Evolutionary conservation across 2,797 vertebrate genomes (phyloP).

Genomic region (Gymnopithys bicolor): DNA sequence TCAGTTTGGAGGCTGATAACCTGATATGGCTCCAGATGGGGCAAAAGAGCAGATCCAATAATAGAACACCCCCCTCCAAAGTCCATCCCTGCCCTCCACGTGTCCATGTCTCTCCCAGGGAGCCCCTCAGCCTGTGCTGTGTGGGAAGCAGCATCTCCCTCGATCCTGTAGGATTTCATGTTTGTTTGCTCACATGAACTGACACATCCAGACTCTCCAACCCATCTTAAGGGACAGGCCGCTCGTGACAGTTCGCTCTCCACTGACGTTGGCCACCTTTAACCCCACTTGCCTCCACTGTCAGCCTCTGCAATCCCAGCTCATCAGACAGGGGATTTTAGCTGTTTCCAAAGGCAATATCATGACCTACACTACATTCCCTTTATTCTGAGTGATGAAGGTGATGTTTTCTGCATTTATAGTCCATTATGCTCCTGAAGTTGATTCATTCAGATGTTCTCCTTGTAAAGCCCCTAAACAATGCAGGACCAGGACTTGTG

Average conservation of each 20-base stretch:
- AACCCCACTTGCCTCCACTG: background rate
- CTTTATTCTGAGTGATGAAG: background rate
- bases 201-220: background rate
- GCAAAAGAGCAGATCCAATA: background rate
- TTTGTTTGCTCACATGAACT: background rate
- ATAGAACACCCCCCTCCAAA: rapidly evolving
- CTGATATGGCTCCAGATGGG: background rate
- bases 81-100: background rate
- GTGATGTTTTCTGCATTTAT: background rate
- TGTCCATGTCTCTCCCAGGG: rapidly evolving
- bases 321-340: background rate
- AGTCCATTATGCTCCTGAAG: background rate
- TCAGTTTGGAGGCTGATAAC: background rate
- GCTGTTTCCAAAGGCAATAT: background rate
- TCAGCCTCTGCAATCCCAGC: slow-evolving; percentile 12
- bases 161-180: background rate
- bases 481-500: background rate
- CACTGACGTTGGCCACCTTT: background rate
- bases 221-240: background rate
- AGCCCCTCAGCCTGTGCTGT: rapidly evolving
- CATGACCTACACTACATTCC: background rate
- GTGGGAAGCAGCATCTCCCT: rapidly evolving
- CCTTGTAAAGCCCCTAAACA: background rate
- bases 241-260: background rate
- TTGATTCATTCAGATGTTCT: background rate